These are phyloP conservation scores for Larimichthys polyactis DNA, from an alignment of 2,113 vertebrate species.

Conservation along the genomic window DNA sequence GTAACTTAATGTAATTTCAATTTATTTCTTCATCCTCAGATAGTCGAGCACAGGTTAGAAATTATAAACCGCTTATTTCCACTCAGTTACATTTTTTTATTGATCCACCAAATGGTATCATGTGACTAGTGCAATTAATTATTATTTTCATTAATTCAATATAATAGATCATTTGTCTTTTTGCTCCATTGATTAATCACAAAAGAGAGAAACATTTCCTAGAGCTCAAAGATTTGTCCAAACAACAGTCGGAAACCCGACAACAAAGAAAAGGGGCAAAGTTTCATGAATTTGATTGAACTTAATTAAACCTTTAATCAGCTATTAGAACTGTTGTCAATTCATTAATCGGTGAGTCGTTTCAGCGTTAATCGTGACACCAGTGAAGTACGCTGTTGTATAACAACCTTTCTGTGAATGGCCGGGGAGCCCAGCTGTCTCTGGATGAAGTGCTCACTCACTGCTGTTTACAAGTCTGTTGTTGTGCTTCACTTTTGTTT, in stretches of 20 bases:
- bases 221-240: neutral
- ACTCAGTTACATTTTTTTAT: neutral
- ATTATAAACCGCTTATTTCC: neutral
- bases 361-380: neutral
- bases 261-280: neutral
- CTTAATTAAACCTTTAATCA: neutral
- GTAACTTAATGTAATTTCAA: neutral
- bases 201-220: too few species aligned
- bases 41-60: neutral
- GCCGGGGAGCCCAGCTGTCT: constrained; percentile 26
- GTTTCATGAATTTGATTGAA: neutral
- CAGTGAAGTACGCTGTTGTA: neutral
- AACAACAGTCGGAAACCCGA: neutral
- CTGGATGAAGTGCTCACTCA: neutral
- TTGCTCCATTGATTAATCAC: neutral
- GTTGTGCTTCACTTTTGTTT: constrained; percentile 32
- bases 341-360: too few species aligned
- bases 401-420: constrained; percentile 17
- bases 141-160: neutral
- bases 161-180: neutral
- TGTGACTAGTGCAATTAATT: neutral
- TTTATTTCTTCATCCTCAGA: neutral
- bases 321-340: neutral
- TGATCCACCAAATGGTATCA: neutral
- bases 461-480: constrained; percentile 39